phyloP scores from a whole-genome alignment of 2,888 invertebrate genomes.

The Trichogramma evanescens region DNA sequence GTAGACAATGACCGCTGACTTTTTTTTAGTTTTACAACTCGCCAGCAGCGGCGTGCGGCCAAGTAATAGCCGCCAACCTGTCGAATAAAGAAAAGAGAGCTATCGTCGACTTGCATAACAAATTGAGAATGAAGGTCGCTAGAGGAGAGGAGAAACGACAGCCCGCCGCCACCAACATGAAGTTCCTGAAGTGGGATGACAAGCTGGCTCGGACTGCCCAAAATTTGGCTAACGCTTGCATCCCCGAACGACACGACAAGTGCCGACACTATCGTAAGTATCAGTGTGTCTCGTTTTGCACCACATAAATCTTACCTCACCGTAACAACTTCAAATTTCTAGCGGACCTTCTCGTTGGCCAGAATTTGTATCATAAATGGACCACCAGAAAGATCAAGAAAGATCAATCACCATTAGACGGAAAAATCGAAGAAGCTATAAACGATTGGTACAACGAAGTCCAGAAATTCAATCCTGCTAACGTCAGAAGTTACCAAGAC shows the following conservation, averaged over 20 bases:
- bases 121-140: too few relatives aligned
- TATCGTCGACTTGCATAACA: too few relatives aligned
- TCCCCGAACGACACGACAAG: slow-evolving; percentile 38
- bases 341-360: slow-evolving; percentile 42
- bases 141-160: too few relatives aligned
- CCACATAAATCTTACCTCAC: background rate
- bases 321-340: slow-evolving; percentile 10
- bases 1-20: too few relatives aligned
- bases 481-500: slow-evolving; percentile 17
- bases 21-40: too few relatives aligned
- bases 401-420: background rate
- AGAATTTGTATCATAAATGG: slow-evolving; percentile 38
- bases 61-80: too few relatives aligned
- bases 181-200: too few relatives aligned
- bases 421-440: slow-evolving; percentile 19
- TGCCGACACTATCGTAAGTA: slow-evolving; percentile 40
- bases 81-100: too few relatives aligned
- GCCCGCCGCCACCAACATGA: too few relatives aligned
- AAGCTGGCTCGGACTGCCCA: slow-evolving; percentile 33
- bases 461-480: slow-evolving; percentile 26
- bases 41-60: too few relatives aligned
- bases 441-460: slow-evolving; percentile 46
- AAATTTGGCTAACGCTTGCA: slow-evolving; percentile 45
- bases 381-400: background rate
- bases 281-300: background rate